phyloP scores from a whole-genome alignment of 1,140 invertebrate species.

The Homarus americanus region DNA sequence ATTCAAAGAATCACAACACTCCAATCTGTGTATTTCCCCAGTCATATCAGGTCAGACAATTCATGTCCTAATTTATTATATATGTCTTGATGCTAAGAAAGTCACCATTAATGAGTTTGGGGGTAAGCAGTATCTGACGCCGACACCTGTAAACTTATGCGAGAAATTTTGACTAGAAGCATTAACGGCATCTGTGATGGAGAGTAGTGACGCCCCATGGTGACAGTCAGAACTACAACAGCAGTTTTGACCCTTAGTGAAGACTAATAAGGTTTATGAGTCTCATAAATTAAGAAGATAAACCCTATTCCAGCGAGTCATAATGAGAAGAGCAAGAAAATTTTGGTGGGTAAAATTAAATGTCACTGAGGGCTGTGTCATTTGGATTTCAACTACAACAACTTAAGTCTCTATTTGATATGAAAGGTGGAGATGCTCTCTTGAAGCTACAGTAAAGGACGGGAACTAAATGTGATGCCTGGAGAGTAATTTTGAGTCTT shows the following conservation, averaged over 20 bases:
- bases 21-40: background rate
- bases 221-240: constrained; percentile 34
- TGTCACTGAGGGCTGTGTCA: constrained; percentile 18
- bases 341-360: constrained; percentile 34
- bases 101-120: constrained; percentile 39
- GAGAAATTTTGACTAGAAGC: constrained; percentile 72
- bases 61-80: background rate
- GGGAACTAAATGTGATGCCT: constrained; percentile 60
- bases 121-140: constrained; percentile 60
- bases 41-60: constrained; percentile 13
- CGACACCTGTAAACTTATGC: constrained; percentile 70
- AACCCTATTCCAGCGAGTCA: constrained; percentile 45
- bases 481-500: constrained; percentile 43
- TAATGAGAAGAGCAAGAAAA: constrained; percentile 27
- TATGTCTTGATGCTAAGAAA: background rate
- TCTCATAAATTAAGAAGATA: constrained; percentile 39
- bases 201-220: constrained; percentile 60
- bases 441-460: constrained; percentile 55
- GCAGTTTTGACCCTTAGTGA: constrained; percentile 27
- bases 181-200: constrained; percentile 64
- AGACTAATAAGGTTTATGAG: constrained; percentile 37
- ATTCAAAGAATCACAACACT: background rate
- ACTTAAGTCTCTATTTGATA: constrained; percentile 22
- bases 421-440: constrained; percentile 38
- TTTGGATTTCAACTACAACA: constrained; percentile 39